Percentiles rank a stretch among this genome's conserved stretches.
These are phyloP conservation scores for Caranx melampygus DNA, from an alignment of 2,113 vertebrate genomes.

Conservation along the genomic window DNA sequence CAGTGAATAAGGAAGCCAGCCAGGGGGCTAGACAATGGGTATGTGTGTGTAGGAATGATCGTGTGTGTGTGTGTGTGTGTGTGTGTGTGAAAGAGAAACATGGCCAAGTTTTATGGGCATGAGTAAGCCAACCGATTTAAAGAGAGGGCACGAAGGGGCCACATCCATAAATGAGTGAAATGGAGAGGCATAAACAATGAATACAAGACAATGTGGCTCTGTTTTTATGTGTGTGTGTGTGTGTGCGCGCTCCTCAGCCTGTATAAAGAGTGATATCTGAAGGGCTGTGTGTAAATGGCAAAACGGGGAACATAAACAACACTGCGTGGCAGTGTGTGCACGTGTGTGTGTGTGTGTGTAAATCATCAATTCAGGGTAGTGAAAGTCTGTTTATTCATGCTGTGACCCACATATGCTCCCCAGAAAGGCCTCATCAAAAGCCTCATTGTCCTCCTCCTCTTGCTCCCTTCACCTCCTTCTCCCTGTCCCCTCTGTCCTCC, in stretches of 20 bases:
- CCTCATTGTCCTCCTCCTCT: conserved; percentile 77
- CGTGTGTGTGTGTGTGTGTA: conserved; percentile 46
- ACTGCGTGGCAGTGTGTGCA: conserved; percentile 19
- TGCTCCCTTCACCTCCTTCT: conserved; percentile 47
- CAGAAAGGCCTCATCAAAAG: conserved; percentile 79
- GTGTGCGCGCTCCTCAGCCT: not conserved
- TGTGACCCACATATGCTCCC: conserved; percentile 77
- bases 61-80: conserved; percentile 33
- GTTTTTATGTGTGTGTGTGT: conserved; percentile 29
- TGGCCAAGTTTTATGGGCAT: conserved; percentile 57
- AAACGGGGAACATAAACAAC: conserved; percentile 70
- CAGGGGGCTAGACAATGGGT: conserved; percentile 30
- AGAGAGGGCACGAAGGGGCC: conserved; percentile 62
- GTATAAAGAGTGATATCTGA: conserved; percentile 45
- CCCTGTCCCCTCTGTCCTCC: conserved; percentile 32
- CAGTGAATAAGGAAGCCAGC: conserved; percentile 31
- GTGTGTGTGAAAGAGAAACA: conserved; percentile 39
- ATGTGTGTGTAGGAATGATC: conserved; percentile 18
- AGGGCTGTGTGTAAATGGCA: conserved; percentile 50
- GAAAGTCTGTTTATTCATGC: conserved; percentile 77
- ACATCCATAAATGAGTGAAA: conserved; percentile 72
- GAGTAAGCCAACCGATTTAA: conserved; percentile 61
- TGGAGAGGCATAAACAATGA: conserved; percentile 70
- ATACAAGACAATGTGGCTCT: conserved; percentile 60
- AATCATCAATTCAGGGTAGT: conserved; percentile 64